A percentile compares a stretch with the other conserved stretches of the same genome.
Conservation (phyloP, 2,888 invertebrate genomes). For the Dastarcus helophoroides region DNA sequence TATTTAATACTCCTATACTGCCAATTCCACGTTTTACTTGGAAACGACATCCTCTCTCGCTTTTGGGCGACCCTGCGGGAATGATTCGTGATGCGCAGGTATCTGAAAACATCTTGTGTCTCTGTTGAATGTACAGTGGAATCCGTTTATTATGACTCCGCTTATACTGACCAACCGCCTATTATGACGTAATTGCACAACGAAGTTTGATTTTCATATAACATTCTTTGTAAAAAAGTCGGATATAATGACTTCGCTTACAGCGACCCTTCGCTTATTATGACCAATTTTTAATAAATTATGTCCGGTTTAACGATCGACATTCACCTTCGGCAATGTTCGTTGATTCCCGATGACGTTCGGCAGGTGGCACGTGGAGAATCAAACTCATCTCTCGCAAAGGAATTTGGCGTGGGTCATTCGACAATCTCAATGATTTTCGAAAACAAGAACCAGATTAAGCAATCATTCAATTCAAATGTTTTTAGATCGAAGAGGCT, state of each 20-base stretch:
- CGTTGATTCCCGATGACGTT: slow-evolving; percentile 6
- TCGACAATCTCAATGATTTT: slow-evolving; percentile 14
- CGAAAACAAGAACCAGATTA: slow-evolving; percentile 12
- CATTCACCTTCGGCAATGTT: slow-evolving; percentile 8
- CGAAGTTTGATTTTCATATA: slow-evolving; percentile 9
- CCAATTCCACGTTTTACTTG: no score
- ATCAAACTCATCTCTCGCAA: slow-evolving; percentile 12
- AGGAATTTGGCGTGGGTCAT: slow-evolving; percentile 12
- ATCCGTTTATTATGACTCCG: slow-evolving; percentile 5
- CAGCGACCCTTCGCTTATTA: slow-evolving; percentile 9
- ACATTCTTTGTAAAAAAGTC: slow-evolving; percentile 8
- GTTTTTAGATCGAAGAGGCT: slow-evolving; percentile 13
- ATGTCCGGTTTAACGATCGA: slow-evolving; percentile 7
- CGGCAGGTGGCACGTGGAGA: slow-evolving; percentile 7
- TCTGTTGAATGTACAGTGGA: no score
- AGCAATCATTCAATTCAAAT: slow-evolving; percentile 11
- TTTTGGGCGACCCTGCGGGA: no score
- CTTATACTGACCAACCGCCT: slow-evolving; percentile 7
- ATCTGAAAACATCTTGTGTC: no score
- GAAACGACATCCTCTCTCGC: no score
- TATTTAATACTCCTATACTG: no score
- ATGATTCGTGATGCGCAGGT: no score
- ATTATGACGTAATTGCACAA: slow-evolving; percentile 4
- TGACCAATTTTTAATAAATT: slow-evolving; percentile 10
- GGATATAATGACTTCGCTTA: slow-evolving; percentile 10